phyloP scores from a whole-genome alignment of 2,888 invertebrate species.

The Tridacna crocea region DNA sequence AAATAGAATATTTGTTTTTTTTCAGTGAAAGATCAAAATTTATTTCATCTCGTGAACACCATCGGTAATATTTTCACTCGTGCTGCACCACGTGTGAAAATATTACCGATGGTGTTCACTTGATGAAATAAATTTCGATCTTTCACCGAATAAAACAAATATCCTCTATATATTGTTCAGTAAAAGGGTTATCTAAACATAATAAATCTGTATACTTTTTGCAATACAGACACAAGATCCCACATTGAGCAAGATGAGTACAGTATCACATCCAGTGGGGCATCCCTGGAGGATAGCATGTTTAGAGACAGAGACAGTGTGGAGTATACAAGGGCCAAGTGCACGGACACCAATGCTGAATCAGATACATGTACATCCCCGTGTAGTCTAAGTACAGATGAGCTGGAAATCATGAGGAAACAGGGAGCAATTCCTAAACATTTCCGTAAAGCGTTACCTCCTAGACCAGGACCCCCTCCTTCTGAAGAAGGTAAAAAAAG shows the following conservation, averaged over 20 bases:
- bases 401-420: conserved; percentile 75
- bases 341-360: conserved; percentile 1
- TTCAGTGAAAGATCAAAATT: no score
- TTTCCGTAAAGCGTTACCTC: conserved; percentile 62
- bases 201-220: no score
- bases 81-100: no score
- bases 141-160: no score
- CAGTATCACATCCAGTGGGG: conserved; percentile 74
- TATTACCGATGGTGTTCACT: no score
- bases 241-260: conserved; percentile 42
- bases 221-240: conserved; percentile 51
- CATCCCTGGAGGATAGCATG: conserved; percentile 75
- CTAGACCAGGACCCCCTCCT: conserved; percentile 51
- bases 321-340: conserved; percentile 22
- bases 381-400: conserved; percentile 72
- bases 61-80: no score
- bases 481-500: conserved; percentile 51
- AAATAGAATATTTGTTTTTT: no score
- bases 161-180: no score
- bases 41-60: no score
- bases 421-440: conserved; percentile 80
- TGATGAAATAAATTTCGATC: no score
- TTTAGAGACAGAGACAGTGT: conserved; percentile 67
- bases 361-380: conserved; percentile 64
- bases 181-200: no score